phyloP scores from a whole-genome alignment of 2,797 vertebrate genomes.

The Tangara arthus region DNA sequence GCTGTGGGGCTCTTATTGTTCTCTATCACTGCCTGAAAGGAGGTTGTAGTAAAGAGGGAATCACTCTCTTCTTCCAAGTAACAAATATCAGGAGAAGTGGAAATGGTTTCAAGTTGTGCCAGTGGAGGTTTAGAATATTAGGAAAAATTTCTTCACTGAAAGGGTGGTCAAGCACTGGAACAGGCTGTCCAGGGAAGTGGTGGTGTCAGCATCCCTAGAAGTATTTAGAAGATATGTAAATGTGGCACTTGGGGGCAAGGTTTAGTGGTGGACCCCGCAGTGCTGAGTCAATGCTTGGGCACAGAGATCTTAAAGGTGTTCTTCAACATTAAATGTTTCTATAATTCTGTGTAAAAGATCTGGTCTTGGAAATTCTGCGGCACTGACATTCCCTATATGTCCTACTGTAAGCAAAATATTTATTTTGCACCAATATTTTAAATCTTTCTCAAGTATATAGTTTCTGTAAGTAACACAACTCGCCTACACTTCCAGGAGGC shows the following conservation, averaged over 20 bases:
- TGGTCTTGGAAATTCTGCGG: neutral
- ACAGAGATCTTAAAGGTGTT: neutral
- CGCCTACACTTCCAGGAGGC: neutral
- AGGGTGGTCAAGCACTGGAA: neutral
- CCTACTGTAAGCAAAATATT: neutral
- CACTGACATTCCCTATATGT: neutral
- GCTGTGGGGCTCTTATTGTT: rapidly evolving
- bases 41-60: neutral
- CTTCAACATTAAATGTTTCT: neutral
- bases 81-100: neutral
- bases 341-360: neutral
- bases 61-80: neutral
- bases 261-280: neutral
- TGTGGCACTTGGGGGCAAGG: neutral
- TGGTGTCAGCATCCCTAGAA: neutral
- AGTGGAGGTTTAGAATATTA: neutral
- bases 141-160: neutral
- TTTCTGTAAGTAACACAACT: neutral
- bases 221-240: neutral
- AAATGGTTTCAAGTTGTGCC: neutral
- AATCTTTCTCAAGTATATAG: neutral
- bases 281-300: neutral
- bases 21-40: neutral
- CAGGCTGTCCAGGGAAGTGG: neutral
- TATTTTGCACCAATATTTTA: neutral